These are phyloP conservation scores for Lagorchestes hirsutus DNA, from an alignment of 2,797 vertebrate species.

Conservation along the genomic window DNA sequence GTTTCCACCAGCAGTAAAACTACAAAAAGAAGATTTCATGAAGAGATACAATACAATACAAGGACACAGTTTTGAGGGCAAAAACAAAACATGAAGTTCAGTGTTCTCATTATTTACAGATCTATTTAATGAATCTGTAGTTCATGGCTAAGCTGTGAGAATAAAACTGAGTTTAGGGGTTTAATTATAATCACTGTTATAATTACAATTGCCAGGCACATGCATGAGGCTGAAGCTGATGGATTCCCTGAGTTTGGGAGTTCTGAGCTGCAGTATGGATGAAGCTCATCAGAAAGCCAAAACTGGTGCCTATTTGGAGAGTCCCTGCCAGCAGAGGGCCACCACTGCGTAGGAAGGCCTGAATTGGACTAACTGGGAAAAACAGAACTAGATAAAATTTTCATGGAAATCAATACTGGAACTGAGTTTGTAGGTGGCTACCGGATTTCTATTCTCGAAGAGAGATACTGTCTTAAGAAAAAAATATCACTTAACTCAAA, in stretches of 20 bases:
- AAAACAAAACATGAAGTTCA: not conserved
- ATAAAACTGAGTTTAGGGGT: not conserved
- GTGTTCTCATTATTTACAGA: not conserved
- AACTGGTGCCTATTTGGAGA: too few species aligned
- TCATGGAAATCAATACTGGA: not conserved
- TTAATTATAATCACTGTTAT: not conserved
- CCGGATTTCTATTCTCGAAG: not conserved
- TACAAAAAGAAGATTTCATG: slow-evolving; percentile 57
- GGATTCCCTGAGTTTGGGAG: not conserved
- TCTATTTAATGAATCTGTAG: not conserved
- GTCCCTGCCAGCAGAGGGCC: not conserved
- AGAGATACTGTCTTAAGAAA: not conserved
- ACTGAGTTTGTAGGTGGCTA: not conserved
- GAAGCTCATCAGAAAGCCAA: not conserved
- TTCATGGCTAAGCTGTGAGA: not conserved
- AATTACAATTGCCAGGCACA: not conserved
- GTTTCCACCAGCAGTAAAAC: slow-evolving; percentile 86
- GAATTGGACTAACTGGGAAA: not conserved
- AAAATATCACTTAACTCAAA: not conserved
- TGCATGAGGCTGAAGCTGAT: not conserved
- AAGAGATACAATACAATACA: not conserved
- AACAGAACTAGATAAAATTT: not conserved
- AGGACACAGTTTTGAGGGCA: not conserved
- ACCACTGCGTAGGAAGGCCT: not conserved
- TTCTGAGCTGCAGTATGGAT: not conserved